Percentiles rank a stretch among this genome's conserved stretches.
phyloP scores from a whole-genome alignment of 1,140 invertebrate genomes.

The Drosophila yakuba region DNA sequence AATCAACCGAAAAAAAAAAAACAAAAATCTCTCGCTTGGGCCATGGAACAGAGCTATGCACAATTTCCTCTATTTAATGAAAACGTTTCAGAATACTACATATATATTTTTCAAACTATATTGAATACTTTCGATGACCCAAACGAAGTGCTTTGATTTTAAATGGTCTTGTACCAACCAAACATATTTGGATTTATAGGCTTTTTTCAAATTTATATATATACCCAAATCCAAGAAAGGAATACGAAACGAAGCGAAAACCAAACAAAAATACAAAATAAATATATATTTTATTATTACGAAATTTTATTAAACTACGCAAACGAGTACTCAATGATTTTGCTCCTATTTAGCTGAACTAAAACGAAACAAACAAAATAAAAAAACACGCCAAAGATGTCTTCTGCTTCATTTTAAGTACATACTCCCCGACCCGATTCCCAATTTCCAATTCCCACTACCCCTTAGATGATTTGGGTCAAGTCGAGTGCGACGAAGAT shows the following conservation, averaged over 20 bases:
- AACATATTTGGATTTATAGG: conserved; percentile 72
- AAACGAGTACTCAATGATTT: conserved; percentile 79
- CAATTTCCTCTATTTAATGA: conserved; percentile 36
- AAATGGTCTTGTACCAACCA: conserved; percentile 46
- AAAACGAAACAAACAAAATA: conserved; percentile 42
- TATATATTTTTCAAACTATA: conserved; percentile 38
- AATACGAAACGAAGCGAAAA: conserved; percentile 29
- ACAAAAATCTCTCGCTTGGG: conserved; percentile 54
- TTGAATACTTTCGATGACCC: conserved; percentile 52
- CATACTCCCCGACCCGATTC: conserved; percentile 37
- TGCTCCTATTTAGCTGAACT: conserved; percentile 78
- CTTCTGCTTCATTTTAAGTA: conserved; percentile 81
- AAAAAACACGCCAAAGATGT: conserved; percentile 78
- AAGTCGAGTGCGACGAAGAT: not conserved
- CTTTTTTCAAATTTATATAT: conserved; percentile 82
- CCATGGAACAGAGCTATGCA: conserved; percentile 48
- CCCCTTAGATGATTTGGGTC: not conserved
- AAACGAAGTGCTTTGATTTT: conserved; percentile 69
- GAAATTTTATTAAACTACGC: conserved; percentile 79
- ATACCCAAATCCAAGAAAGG: conserved; percentile 42
- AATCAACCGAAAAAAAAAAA: conserved; percentile 17
- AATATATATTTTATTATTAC: conserved; percentile 79
- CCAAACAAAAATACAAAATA: conserved; percentile 42
- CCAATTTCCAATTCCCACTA: not conserved
- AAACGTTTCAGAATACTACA: conserved; percentile 35